These are phyloP conservation scores for Agriotes lineatus DNA, from an alignment of 2,888 invertebrate genomes.

Conservation along the genomic window DNA sequence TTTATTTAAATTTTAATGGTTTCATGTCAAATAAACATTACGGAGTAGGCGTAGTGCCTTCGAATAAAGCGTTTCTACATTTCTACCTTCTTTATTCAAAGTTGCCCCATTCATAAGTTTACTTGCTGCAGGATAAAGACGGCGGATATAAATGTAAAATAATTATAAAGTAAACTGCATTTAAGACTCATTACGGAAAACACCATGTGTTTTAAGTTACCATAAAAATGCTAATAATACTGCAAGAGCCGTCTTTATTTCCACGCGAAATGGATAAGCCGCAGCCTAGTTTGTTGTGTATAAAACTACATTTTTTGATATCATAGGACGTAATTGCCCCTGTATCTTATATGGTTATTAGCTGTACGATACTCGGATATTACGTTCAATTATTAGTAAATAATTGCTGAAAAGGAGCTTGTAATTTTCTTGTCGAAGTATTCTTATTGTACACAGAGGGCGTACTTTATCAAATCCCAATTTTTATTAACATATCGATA, in stretches of 20 bases:
- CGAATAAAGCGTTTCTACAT: conserved; percentile 6
- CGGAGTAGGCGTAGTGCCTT: background rate
- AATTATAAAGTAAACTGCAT: conserved; percentile 41
- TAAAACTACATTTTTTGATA: conserved; percentile 12
- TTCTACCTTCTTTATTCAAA: conserved; percentile 2
- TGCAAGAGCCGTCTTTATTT: conserved; percentile 48
- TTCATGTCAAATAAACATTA: conserved; percentile 45
- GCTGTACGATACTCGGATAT: background rate
- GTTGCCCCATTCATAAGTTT: background rate
- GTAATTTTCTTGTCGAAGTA: no score
- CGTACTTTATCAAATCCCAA: no score
- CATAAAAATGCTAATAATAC: conserved; percentile 53
- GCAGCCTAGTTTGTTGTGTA: conserved; percentile 4
- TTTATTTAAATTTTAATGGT: conserved; percentile 46
- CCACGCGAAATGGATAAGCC: conserved; percentile 51
- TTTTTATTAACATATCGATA: no score
- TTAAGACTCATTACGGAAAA: conserved; percentile 44
- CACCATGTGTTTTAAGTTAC: conserved; percentile 46
- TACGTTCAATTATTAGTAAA: background rate
- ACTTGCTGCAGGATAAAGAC: conserved; percentile 17
- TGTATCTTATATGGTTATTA: conserved; percentile 7
- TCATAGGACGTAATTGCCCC: background rate
- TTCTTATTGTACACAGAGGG: no score
- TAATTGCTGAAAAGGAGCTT: background rate
- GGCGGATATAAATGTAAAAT: conserved; percentile 34